Base-by-base conservation (phyloP, 2,113 vertebrate genomes). In the Malurus alboscapulatus region DNA sequence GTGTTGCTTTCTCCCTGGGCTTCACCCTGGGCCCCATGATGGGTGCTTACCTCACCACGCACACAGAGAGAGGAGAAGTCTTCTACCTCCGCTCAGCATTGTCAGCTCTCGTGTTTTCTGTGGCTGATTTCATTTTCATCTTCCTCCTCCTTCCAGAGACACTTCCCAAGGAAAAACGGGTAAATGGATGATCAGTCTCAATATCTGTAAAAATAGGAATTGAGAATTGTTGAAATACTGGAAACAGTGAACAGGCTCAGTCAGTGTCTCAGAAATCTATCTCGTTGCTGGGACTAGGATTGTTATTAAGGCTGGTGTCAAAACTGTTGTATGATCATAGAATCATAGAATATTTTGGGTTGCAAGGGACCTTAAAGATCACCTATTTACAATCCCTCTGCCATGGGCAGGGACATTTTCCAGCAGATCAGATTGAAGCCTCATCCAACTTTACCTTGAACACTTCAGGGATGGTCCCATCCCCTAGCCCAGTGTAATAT, bases 21-120 rank as follows among this genome's bases (percentile, higher is more conserved):
- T 99, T 99, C 94, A 99, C 99, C 1, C 50, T 99, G 72, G 99
- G 99, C 18, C 99, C 99, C 24, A 96, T 99, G 98, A 98, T 99
- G 5, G 99, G 99, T 0, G 99, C 99, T 42, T 98, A 98, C 95
- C 98, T 99, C 17, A 97, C 98, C 17, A n/a, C 97, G 81, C 96
- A 97, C 69, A 68, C 88, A 8, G 96, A 71, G 53, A 94, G 97
- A 27, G 97, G 94, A 78, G 98, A 97, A 75, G 75, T 98, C 42
- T 98, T 99, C 95, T 98, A 98, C 84, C 96, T 97, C 16, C 96
- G 50, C 2, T 98, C 98, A 1, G 99, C 99, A 10, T 69, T 98
- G 80, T 94, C 99, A 26, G 99, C 99, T 4, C 96, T 99, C 30
- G 13, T 86, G 27, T 98, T 99, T 81, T 97, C 99, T 4, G 40